Evolutionary conservation across 2,797 vertebrate species (phyloP).

Genomic region (Myotis myotis): DNA sequence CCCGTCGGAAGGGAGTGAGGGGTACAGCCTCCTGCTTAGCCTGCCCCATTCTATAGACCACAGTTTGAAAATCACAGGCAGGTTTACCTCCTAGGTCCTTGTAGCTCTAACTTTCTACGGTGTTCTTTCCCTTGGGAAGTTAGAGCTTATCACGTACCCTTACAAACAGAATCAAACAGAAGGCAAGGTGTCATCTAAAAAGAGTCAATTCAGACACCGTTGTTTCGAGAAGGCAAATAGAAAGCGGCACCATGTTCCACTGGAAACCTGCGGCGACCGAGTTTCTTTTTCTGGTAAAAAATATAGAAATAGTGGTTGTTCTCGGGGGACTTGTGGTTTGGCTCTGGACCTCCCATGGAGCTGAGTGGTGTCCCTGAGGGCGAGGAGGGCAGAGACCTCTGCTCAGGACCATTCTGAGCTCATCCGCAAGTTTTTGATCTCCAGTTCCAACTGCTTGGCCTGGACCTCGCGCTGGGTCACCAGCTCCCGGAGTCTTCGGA

Average conservation of each 20-base stretch:
- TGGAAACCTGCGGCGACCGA: conserved; percentile 69
- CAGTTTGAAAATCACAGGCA: neutral
- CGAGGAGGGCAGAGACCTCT: conserved; percentile 50
- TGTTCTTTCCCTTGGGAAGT: conserved; percentile 1
- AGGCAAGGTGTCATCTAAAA: conserved; percentile 50
- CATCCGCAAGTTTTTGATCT: conserved; percentile 91
- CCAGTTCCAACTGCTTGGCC: conserved; percentile 93
- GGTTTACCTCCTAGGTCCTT: neutral
- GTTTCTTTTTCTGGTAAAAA: conserved; percentile 73
- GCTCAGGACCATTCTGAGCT: conserved; percentile 81
- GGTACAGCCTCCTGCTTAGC: neutral
- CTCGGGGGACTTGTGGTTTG: conserved; percentile 29
- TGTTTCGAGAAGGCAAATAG: conserved; percentile 69
- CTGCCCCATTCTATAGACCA: neutral
- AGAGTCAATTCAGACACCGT: conserved; percentile 52
- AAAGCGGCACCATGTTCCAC: conserved; percentile 75
- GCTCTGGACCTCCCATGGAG: conserved; percentile 46
- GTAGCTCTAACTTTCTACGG: neutral
- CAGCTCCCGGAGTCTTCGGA: conserved; percentile 90
- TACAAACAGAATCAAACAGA: conserved; percentile 48
- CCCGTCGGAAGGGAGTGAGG: rapidly evolving
- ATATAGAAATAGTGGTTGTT: conserved; percentile 66
- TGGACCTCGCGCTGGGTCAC: conserved; percentile 91
- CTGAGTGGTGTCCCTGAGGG: conserved; percentile 69
- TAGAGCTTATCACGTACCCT: neutral